Percentiles rank a stretch among this genome's conserved stretches.
These are phyloP conservation scores for Lithosia quadra DNA, from an alignment of 2,888 invertebrate species.

Conservation along the genomic window DNA sequence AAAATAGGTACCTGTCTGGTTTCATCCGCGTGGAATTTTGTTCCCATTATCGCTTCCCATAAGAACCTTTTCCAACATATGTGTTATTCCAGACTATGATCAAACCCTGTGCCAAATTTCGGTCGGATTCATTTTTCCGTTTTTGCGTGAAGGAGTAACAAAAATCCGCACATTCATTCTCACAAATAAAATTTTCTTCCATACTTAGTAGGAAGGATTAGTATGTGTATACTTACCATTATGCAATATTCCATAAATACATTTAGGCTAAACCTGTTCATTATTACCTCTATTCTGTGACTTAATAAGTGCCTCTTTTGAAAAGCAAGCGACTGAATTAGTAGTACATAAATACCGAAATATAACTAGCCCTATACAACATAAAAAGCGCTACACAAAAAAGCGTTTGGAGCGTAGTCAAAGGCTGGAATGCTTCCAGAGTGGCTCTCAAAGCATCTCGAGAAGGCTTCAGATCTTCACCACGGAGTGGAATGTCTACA, in stretches of 20 bases:
- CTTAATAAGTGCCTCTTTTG: not conserved
- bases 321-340: not conserved
- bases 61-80: too few species aligned
- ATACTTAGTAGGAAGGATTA: too few species aligned
- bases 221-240: too few species aligned
- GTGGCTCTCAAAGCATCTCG: slow-evolving; percentile 33
- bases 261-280: not conserved
- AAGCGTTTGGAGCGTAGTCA: slow-evolving; percentile 33
- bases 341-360: not conserved
- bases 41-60: too few species aligned
- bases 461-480: slow-evolving; percentile 32
- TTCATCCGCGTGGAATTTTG: too few species aligned
- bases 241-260: not conserved
- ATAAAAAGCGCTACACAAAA: slow-evolving; percentile 16
- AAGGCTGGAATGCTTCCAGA: slow-evolving; percentile 36
- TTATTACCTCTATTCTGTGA: not conserved
- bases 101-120: too few species aligned
- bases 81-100: too few species aligned
- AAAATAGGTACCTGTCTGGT: too few species aligned
- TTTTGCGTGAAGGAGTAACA: too few species aligned
- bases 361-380: not conserved
- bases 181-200: too few species aligned
- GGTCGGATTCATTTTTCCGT: too few species aligned
- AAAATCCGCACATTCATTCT: too few species aligned
- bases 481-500: slow-evolving; percentile 41